Evolutionary conservation across 2,888 invertebrate species (phyloP).

Genomic region (Macroteleia sp.): DNA sequence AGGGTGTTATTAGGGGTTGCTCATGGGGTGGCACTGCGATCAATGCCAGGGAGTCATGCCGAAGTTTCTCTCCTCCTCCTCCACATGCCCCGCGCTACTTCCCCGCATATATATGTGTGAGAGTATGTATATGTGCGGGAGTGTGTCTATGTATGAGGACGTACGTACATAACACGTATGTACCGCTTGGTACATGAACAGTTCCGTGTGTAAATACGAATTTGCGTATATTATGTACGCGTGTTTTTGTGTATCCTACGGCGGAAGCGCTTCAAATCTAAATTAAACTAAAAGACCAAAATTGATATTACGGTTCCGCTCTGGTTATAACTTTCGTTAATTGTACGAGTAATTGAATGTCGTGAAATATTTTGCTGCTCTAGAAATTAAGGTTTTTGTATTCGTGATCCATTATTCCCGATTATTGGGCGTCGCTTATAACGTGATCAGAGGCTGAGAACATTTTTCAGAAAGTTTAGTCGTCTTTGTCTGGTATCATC

Average conservation of each 20-base stretch:
- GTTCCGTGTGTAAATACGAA: conserved; percentile 54
- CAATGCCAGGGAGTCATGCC: conserved; percentile 83
- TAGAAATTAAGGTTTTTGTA: too few species aligned
- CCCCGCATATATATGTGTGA: not conserved
- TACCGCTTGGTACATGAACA: conserved; percentile 43
- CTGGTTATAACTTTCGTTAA: conserved; percentile 36
- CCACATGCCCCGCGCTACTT: not conserved
- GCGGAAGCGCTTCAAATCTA: conserved; percentile 41
- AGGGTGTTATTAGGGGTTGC: conserved; percentile 83
- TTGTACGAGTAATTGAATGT: conserved; percentile 16
- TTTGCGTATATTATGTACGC: conserved; percentile 65
- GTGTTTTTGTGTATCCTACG: conserved; percentile 55
- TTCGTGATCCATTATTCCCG: too few species aligned
- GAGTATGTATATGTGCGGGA: too few species aligned
- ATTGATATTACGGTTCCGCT: conserved; percentile 48
- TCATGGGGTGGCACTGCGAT: conserved; percentile 83
- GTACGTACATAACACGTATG: conserved; percentile 34
- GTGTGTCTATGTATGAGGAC: not conserved
- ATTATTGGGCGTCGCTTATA: too few species aligned
- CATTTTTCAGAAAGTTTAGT: too few species aligned
- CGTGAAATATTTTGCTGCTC: too few species aligned
- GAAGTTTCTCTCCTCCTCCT: conserved; percentile 70
- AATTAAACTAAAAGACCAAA: conserved; percentile 38
- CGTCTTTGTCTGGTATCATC: too few species aligned
- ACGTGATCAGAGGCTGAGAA: too few species aligned